phyloP scores from a whole-genome alignment of 2,888 invertebrate genomes.

The Coleophora deauratella region DNA sequence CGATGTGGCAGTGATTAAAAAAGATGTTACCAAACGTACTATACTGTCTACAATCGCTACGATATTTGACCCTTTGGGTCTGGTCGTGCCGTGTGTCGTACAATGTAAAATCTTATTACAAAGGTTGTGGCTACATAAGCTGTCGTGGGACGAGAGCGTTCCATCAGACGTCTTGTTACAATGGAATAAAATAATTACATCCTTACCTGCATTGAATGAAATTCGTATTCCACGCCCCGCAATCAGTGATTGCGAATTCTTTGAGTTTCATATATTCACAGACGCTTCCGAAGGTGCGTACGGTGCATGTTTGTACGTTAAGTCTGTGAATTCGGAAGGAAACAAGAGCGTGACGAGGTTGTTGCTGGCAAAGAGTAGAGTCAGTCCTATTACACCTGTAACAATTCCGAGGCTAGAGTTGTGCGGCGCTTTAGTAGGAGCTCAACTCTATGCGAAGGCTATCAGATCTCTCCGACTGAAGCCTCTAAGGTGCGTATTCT shows the following conservation, averaged over 20 bases:
- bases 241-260: background rate
- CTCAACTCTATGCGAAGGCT: slow-evolving; percentile 11
- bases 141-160: slow-evolving; percentile 9
- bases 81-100: slow-evolving; percentile 10
- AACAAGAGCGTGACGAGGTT: slow-evolving; percentile 5
- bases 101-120: slow-evolving; percentile 12
- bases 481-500: slow-evolving; percentile 4
- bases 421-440: slow-evolving; percentile 15
- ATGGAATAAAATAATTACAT: background rate
- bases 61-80: slow-evolving; percentile 13
- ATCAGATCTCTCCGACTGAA: slow-evolving; percentile 4
- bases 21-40: slow-evolving; percentile 12
- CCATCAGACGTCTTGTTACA: background rate
- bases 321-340: slow-evolving; percentile 3
- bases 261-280: slow-evolving; percentile 17
- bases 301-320: slow-evolving; percentile 17
- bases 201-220: background rate
- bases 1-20: background rate
- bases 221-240: slow-evolving; percentile 12
- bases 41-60: slow-evolving; percentile 12
- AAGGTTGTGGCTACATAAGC: slow-evolving; percentile 11
- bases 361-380: slow-evolving; percentile 16
- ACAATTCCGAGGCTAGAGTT: slow-evolving; percentile 18
- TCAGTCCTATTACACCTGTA: slow-evolving; percentile 16
- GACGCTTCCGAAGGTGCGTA: slow-evolving; percentile 15